Percentiles rank a stretch among this genome's conserved stretches.
These are phyloP conservation scores for Parauchenoglanis punctatus DNA, from an alignment of 2,797 vertebrate species.

Conservation along the genomic window DNA sequence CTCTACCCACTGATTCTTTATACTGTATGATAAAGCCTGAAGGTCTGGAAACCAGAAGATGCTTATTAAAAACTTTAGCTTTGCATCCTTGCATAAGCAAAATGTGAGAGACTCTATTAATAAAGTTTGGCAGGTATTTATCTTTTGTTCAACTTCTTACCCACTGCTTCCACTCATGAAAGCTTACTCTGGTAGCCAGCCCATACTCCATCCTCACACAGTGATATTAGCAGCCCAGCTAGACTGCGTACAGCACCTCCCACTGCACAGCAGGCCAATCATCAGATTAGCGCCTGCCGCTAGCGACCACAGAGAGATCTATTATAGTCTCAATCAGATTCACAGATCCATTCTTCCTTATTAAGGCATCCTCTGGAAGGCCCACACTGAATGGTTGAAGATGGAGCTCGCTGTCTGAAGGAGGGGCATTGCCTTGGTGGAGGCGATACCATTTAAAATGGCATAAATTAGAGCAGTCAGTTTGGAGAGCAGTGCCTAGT, in stretches of 20 bases:
- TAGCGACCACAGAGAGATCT: conserved; percentile 42
- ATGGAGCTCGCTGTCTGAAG: neutral
- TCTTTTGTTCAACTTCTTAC: neutral
- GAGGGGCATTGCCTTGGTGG: conserved; percentile 6
- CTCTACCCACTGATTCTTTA: neutral
- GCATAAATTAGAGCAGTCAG: conserved; percentile 42
- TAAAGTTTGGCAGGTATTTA: conserved; percentile 50
- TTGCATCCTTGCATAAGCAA: conserved; percentile 7
- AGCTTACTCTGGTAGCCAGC: conserved; percentile 32
- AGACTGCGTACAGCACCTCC: conserved; percentile 51
- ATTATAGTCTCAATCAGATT: conserved; percentile 44
- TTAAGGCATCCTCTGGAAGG: conserved; percentile 27
- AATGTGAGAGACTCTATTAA: conserved; percentile 46
- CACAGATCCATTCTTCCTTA: conserved; percentile 40
- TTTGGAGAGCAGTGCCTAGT: conserved; percentile 45
- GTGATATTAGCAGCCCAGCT: conserved; percentile 34
- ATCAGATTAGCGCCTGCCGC: conserved; percentile 47
- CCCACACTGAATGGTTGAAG: conserved; percentile 13
- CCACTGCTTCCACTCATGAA: conserved; percentile 23
- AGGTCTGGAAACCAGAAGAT: neutral
- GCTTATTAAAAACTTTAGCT: conserved; percentile 5
- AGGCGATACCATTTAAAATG: conserved; percentile 40
- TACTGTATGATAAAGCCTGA: neutral
- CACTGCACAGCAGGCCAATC: conserved; percentile 47
- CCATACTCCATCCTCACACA: conserved; percentile 29